Base-by-base conservation (phyloP, 1,140 invertebrate genomes). In the Telenomus remus region DNA sequence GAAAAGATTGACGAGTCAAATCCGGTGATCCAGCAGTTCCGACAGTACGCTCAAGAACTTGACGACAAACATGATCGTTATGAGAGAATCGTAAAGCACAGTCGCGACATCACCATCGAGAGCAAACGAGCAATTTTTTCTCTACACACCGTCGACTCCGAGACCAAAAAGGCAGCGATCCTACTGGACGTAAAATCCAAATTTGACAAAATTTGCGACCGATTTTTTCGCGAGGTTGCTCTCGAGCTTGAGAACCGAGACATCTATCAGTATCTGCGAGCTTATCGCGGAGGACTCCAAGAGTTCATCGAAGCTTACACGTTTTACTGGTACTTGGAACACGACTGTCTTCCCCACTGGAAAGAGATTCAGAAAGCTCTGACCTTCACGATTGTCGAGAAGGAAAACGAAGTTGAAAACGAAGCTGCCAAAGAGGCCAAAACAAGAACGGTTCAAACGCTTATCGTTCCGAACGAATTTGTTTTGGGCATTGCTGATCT, bases 71-170 rank as follows among this genome's bases (percentile, higher is more conserved):
- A 97, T 81, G 95, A 98, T 84, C 91, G 94, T 78, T 92, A 94
- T 82, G 96, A 98, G 82, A 88, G 94, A 60, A 90, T 98, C 10
- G 91, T 96, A 0, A 97, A 97, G 88, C 85, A 94, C 0, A 93
- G 94, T 65, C 88, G 96, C 46, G 96, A 97, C 84, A 92, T 97
- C n/a, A 97, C 95, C 1, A 96, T 97, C 71, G 95, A 97, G 81
- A 96, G 95, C 79, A 98, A 98, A 83, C 89, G 95, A 70, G 93
- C 95, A 11, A 98, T 98, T 61, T 97, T 96, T 84, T 86, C 95
- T 12, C 86, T 98, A 10, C 96, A 97, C 80, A 93, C 94, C 19
- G 88, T 93, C 48, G 88, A 90, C 69, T 92, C 91, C 10, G 91
- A 92, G 71, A 90, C 89, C 35, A 91, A 92, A 60, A 82, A 83